phyloP scores from a whole-genome alignment of 2,113 vertebrate genomes.

The Pseudopodoces humilis region DNA sequence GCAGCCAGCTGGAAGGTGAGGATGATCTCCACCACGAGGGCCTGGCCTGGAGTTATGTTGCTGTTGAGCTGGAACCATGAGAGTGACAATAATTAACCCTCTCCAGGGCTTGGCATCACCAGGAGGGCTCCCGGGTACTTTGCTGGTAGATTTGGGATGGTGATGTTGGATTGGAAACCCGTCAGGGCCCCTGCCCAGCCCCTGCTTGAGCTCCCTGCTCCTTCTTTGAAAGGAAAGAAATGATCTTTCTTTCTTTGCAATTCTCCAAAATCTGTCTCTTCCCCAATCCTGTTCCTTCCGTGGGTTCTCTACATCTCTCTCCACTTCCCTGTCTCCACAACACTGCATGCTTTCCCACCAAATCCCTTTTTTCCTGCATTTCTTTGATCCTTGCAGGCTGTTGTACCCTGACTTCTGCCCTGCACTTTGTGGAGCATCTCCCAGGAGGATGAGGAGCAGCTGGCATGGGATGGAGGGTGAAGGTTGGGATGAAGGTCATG shows the following conservation, averaged over 20 bases:
- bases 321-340: not conserved
- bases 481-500: not conserved
- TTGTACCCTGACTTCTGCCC: not conserved
- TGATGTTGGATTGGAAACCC: not conserved
- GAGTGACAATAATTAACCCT: not conserved
- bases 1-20: constrained; percentile 81
- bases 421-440: not conserved
- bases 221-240: not conserved
- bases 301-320: not conserved
- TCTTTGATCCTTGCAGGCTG: not conserved
- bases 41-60: constrained; percentile 68
- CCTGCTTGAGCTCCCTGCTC: not conserved
- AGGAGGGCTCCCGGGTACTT: not conserved
- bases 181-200: not conserved
- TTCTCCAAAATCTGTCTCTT: not conserved
- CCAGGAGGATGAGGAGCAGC: not conserved
- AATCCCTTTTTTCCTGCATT: not conserved
- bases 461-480: not conserved
- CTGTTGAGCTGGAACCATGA: constrained; percentile 63
- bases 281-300: fast-evolving
- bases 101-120: fast-evolving
- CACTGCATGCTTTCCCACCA: fast-evolving
- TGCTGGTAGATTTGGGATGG: not conserved
- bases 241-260: not conserved
- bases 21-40: constrained; percentile 76